These are phyloP conservation scores for Arenaria interpres DNA, from an alignment of 2,113 vertebrate species.

Conservation along the genomic window DNA sequence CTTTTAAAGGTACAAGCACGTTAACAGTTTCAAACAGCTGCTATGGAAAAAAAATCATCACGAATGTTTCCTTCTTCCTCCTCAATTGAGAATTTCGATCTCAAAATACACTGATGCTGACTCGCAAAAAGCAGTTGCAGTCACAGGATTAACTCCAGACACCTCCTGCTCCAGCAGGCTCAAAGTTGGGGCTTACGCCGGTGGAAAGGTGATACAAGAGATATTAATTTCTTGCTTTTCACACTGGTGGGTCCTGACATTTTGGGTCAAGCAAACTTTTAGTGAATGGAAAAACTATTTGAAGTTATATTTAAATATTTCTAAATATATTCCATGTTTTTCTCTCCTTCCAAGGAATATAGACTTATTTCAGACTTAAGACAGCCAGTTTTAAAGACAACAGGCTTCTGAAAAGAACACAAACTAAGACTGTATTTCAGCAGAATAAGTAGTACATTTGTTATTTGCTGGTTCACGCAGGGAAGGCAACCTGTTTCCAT, in stretches of 20 bases:
- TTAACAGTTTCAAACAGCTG: constrained; percentile 57
- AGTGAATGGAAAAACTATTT: constrained; percentile 36
- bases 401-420: background rate
- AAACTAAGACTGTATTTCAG: background rate
- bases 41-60: constrained; percentile 32
- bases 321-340: background rate
- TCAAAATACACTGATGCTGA: constrained; percentile 38
- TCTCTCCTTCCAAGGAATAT: background rate
- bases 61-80: constrained; percentile 34
- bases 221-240: constrained; percentile 27
- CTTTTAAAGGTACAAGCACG: constrained; percentile 24
- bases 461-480: background rate
- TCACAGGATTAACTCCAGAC: constrained; percentile 59
- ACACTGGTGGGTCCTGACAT: constrained; percentile 37
- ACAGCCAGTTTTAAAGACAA: background rate
- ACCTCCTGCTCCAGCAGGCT: constrained; percentile 21
- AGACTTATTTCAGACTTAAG: background rate
- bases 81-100: constrained; percentile 31
- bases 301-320: constrained; percentile 18
- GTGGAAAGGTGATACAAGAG: constrained; percentile 56
- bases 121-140: constrained; percentile 39
- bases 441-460: background rate
- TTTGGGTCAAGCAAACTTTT: constrained; percentile 44
- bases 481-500: background rate
- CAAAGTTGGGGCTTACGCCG: background rate